Evolutionary conservation across 2,888 invertebrate species (phyloP), one percentile per base, ranked within the genome.

Genomic region (Clostera curtula): DNA sequence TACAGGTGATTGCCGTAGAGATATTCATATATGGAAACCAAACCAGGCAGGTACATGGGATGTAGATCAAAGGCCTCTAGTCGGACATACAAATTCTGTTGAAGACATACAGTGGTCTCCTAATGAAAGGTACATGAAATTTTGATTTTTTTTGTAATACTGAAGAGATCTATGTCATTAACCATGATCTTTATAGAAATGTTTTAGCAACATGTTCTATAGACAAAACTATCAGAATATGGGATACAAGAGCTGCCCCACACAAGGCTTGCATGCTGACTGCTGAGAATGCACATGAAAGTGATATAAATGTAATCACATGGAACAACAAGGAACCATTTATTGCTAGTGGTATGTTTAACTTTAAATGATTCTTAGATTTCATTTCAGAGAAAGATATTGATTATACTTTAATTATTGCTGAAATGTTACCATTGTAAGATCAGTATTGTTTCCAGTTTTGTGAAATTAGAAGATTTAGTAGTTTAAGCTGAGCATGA

Each of bases 61-160:
- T 48, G 95, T 98, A 1, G 96, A 97, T 71, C 95, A 96, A 67
- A 86, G 93, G 24, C 94, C 98, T 0, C 87, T 94, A 30, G 83
- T 89, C 25, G 97, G 95, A 0, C 99, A 99, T 65, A 91, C 90
- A 10, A 90, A 87, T 24, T 98, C 98, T 13, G 95, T 99, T 6
- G 99, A 99, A 85, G 99, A 99, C 71, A 85, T 99, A 38, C 98
- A 98, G 61, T 99, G 99, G 99, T 98, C 98, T 33, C 98, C 98
- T 1, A 97, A 91, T 76, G 99, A 99, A 82, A 85, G 76, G 85
- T 73, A 57, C n/a, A n/a, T n/a, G n/a, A n/a, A n/a, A n/a, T n/a
- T n/a, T n/a, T 39, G n/a, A 27, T 14, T 13, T 23, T 21, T 14
- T 1, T 13, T 12, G 19, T 11, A 8, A 16, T 13, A 16, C 6